Base-by-base conservation (phyloP, 2,113 vertebrate genomes). In the Mesitornis unicolor region DNA sequence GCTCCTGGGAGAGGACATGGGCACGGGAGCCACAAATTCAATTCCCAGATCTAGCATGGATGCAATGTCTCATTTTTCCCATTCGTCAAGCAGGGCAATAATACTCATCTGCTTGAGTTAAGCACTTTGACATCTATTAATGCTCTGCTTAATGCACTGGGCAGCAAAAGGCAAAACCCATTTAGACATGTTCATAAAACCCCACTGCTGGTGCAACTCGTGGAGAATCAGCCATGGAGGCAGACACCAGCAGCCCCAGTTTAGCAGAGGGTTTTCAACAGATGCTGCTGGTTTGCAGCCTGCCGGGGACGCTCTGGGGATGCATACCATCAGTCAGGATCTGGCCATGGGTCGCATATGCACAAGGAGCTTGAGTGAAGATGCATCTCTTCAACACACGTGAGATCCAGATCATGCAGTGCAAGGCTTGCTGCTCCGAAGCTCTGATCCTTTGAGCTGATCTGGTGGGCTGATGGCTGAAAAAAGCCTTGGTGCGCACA, bases 351-450 rank as follows among this genome's bases (percentile, higher is more conserved):
- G 28, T 54, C 25, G 36, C 36, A 12, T 2, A 24, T 1, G 2
- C 26, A 12, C 0, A 0, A 5, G 20, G 4, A 7, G 7, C 36
- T 53, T 2, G 33, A 28, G 60, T 0, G 0, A 36, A 48, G 31
- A 9, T 0, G 0, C 5, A 0, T 57, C 25, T 42, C 38, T 12
- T 3, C 1, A 1, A 25, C 45, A 16, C 7, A 2, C 6, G 1
- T 0, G 0, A 35, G 25, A 47, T 25, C 22, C 17, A 21, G 26
- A 16, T 2, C 0, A 7, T 15, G 31, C 56, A 73, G 35, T 3
- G 43, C 25, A 24, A 38, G 60, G 38, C 19, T 29, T 87, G 65
- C n/a, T 61, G 63, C 56, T 47, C 24, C 0, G 0, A 8, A 29
- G 35, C 31, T 69, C 59, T 26, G 28, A 19, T 36, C 21, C 45